Percentiles rank a stretch among this genome's conserved stretches.
Conservation (phyloP, 2,113 vertebrate genomes). For the Rhabdomys dilectus region DNA sequence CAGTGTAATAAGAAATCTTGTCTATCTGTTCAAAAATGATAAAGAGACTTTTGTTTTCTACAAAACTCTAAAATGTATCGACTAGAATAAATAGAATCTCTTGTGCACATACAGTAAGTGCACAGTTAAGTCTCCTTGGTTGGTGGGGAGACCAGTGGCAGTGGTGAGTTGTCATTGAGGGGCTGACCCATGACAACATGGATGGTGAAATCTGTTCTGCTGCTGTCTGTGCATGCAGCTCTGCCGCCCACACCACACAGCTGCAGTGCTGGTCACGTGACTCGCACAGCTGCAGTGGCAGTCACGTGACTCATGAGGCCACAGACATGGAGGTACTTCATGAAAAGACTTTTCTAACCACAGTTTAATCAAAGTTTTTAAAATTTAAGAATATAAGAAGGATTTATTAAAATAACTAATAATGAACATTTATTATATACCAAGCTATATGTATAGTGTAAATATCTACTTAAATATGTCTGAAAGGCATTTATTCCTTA, state of each 20-base stretch:
- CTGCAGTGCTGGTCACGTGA: background rate
- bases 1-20: background rate
- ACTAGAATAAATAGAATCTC: background rate
- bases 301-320: background rate
- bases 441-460: background rate
- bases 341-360: background rate
- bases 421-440: background rate
- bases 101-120: background rate
- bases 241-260: background rate
- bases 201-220: background rate
- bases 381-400: background rate
- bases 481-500: background rate
- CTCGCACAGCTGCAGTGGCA: background rate
- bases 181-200: background rate
- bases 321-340: background rate
- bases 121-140: background rate
- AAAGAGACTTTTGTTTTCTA: background rate
- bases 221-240: background rate
- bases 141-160: background rate
- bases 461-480: background rate
- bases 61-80: background rate
- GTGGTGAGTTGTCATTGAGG: background rate
- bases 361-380: background rate
- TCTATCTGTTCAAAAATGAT: background rate
- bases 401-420: background rate